Evolutionary conservation across 2,797 vertebrate genomes (phyloP), one percentile per base, ranked within the genome.

Genomic region (Phoeniculus purpureus): DNA sequence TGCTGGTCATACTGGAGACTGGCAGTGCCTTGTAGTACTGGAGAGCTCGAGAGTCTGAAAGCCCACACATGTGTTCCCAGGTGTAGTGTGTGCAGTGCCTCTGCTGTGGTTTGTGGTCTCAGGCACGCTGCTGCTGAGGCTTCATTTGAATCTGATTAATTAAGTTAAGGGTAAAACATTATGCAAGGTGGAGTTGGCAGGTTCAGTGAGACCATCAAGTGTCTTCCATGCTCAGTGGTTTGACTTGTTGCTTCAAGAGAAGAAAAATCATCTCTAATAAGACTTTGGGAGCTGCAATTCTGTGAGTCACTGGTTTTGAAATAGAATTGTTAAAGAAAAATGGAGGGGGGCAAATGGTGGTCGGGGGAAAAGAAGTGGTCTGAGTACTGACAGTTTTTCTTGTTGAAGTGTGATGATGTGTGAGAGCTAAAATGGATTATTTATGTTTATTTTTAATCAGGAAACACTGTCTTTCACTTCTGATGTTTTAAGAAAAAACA

Each of bases 1-100:
- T 29, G 25, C 37, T 67, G 0, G 0, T 56, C 0, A 0, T 50
- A 10, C 8, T 1, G 10, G 55, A 48, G 76, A 79, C n/a, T 43
- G 40, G 18, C 72, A 77, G 31, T 0, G 2, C 50, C 37, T 54
- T 61, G 31, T 0, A 0, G 7, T 67, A 40, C 25, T 77, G 55
- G 58, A 87, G 37, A 77, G 47, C n/a, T 71, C 0, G 0, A 91
- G 76, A 58, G 40, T 50, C 40, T 73, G 62, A 54, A 83, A 58
- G 22, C 51, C 43, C 32, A 21, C 7, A 4, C 59, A 15, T 61
- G 48, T 1, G 1, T 74, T 45, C 92, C 62, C 77, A 65, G 70
- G 59, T 78, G 62, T 77, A 78, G 4, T 9, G 7, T 79, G 17
- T 72, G 62, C 61, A 68, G 81, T 47, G 59, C 54, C 66, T 3